Conservation (phyloP, 2,113 vertebrate species). For the Planiliza haematocheilus region DNA sequence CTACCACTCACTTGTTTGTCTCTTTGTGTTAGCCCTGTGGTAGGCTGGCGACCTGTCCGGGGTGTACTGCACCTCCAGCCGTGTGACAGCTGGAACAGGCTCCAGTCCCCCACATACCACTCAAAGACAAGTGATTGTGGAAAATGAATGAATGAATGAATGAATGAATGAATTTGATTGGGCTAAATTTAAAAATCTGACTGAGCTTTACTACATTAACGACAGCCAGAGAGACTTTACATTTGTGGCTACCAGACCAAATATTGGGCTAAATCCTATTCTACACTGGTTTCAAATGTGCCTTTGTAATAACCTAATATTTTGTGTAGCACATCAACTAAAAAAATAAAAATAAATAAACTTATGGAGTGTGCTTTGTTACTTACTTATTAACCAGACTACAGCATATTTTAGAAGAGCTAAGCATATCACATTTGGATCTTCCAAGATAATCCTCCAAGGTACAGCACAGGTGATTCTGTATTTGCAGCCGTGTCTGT, state of each 20-base stretch:
- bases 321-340: slow-evolving; percentile 20
- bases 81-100: too few species aligned
- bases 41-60: too few species aligned
- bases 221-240: not conserved
- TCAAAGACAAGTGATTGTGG: too few species aligned
- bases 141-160: too few species aligned
- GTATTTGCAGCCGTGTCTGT: not conserved
- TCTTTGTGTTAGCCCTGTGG: too few species aligned
- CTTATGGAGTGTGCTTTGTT: slow-evolving; percentile 25
- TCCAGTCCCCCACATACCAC: too few species aligned
- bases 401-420: slow-evolving; percentile 24
- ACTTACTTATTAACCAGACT: slow-evolving; percentile 32
- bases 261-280: not conserved
- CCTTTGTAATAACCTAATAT: not conserved
- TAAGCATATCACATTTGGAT: slow-evolving; percentile 29
- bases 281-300: not conserved
- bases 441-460: slow-evolving; percentile 7
- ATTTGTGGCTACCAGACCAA: not conserved
- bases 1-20: too few species aligned
- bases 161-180: too few species aligned
- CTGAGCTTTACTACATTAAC: not conserved
- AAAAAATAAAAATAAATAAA: too few species aligned
- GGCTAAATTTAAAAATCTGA: not conserved
- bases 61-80: too few species aligned
- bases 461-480: not conserved